These are phyloP conservation scores for Ferdinandea cuprea DNA, from an alignment of 2,888 invertebrate genomes.

Conservation along the genomic window DNA sequence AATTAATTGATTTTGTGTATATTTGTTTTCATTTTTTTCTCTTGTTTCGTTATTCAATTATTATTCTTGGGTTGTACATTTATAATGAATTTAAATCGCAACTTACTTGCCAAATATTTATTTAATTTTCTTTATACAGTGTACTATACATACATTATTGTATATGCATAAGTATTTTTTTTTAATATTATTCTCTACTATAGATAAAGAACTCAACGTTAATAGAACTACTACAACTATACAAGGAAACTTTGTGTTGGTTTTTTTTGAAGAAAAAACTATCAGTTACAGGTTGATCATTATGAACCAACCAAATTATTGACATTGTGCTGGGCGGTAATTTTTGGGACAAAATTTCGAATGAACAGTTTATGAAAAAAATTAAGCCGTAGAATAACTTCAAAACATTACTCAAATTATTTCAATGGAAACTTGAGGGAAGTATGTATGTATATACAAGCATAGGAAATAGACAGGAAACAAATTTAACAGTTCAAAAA, in stretches of 20 bases:
- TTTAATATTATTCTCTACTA: conserved; percentile 32
- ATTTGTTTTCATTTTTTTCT: conserved; percentile 15
- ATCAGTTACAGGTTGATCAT: conserved; percentile 4
- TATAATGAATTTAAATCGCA: conserved; percentile 4
- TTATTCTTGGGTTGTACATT: conserved; percentile 13
- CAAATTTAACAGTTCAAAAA: conserved; percentile 6
- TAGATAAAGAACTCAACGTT: conserved; percentile 44
- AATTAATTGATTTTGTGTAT: conserved; percentile 37
- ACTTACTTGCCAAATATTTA: conserved; percentile 4
- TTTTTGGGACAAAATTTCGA: conserved; percentile 25
- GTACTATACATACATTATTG: conserved; percentile 32
- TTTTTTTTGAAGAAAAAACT: neutral
- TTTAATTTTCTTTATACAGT: conserved; percentile 52
- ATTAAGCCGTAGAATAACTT: neutral
- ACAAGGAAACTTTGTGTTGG: conserved; percentile 43
- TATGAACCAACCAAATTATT: conserved; percentile 28
- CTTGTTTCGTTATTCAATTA: conserved; percentile 24
- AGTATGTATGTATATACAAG: conserved; percentile 54
- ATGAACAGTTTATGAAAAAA: conserved; percentile 35
- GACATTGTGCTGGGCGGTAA: conserved; percentile 49
- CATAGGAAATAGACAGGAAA: conserved; percentile 16
- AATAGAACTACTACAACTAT: conserved; percentile 46
- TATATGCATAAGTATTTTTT: conserved; percentile 3
- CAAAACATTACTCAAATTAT: neutral
- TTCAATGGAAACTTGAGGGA: conserved; percentile 18